phyloP scores from a whole-genome alignment of 2,113 vertebrate genomes.

The Cryptotis parvus region DNA sequence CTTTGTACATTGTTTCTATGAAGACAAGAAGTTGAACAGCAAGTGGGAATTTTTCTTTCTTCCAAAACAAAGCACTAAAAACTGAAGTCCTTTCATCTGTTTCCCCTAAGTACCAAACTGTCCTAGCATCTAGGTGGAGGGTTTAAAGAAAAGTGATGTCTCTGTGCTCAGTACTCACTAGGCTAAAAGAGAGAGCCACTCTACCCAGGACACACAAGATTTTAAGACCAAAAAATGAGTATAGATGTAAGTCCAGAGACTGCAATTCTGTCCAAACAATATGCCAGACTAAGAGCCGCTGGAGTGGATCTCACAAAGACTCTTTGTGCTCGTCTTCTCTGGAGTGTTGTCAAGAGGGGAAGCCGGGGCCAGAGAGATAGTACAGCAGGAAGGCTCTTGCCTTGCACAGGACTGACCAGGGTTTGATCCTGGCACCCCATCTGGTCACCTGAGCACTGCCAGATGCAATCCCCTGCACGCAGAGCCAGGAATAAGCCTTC shows the following conservation, averaged over 20 bases:
- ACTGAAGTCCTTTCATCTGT: background rate
- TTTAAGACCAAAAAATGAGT: background rate
- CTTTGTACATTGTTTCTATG: background rate
- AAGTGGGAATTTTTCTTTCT: conserved; percentile 14
- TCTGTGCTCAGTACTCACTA: conserved; percentile 2
- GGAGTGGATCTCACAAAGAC: background rate
- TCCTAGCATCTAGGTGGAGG: background rate
- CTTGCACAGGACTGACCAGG: too few species aligned
- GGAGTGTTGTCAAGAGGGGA: background rate
- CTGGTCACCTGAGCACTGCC: too few species aligned
- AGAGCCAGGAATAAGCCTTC: too few species aligned
- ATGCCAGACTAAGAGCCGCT: background rate
- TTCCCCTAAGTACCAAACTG: background rate
- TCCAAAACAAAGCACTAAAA: background rate
- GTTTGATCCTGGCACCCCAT: too few species aligned
- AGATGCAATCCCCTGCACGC: too few species aligned
- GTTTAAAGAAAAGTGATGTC: background rate
- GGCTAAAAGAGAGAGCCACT: background rate
- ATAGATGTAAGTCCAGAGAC: background rate
- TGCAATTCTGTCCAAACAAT: background rate
- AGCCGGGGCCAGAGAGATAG: background rate
- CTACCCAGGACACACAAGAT: conserved; percentile 8
- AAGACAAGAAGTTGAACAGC: background rate
- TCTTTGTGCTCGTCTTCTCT: background rate
- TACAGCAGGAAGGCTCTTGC: too few species aligned